Percentiles rank a stretch among this genome's conserved stretches.
These are phyloP conservation scores for Brachyptera risi DNA, from an alignment of 2,888 invertebrate genomes.

Conservation along the genomic window DNA sequence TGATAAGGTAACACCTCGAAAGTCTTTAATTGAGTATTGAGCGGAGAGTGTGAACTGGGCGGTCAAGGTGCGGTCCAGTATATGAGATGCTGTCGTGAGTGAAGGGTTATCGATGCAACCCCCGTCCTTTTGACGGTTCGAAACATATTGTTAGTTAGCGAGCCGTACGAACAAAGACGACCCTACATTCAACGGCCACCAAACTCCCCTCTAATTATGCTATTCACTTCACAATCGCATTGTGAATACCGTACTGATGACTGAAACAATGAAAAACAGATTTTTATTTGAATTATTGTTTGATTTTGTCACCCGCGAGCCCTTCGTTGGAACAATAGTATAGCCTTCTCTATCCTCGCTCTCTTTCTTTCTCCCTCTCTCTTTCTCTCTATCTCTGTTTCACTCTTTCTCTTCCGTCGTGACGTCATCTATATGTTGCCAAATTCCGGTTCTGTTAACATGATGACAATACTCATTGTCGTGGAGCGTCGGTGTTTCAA, in stretches of 20 bases:
- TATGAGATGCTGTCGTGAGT: neutral
- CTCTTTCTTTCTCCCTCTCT: no score
- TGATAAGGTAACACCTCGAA: no score
- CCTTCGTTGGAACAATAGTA: neutral
- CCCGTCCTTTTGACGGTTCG: neutral
- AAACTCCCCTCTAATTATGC: conserved; percentile 34
- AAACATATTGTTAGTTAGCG: neutral
- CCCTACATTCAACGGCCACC: conserved; percentile 18
- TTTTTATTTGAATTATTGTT: conserved; percentile 32
- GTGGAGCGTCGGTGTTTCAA: no score
- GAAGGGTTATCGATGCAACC: neutral
- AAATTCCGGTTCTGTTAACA: no score
- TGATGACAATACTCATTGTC: no score
- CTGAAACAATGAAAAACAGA: conserved; percentile 31
- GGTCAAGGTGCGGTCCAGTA: neutral
- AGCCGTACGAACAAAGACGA: neutral
- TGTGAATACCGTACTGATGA: conserved; percentile 31
- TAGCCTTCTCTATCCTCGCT: no score
- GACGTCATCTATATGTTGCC: no score
- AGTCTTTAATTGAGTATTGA: neutral
- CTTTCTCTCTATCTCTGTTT: no score
- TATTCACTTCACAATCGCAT: conserved; percentile 31
- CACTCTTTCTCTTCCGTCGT: no score
- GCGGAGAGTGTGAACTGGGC: neutral
- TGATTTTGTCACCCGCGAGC: conserved; percentile 26